Evolutionary conservation across 2,113 vertebrate genomes (phyloP).

Genomic region (Cariama cristata): DNA sequence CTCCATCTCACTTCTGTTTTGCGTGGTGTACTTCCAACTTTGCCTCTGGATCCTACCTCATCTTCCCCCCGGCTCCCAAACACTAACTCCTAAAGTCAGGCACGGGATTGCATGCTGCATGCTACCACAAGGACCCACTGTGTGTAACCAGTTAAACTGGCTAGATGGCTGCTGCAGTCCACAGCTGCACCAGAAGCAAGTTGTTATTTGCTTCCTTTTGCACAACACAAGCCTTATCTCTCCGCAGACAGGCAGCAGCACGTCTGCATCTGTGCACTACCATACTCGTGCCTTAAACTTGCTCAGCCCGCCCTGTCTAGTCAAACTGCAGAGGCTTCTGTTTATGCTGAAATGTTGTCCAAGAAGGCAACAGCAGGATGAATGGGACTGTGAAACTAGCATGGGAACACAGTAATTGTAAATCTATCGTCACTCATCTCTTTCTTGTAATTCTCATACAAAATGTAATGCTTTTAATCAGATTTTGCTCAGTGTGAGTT

Average conservation of each 20-base stretch:
- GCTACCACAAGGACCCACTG: background rate
- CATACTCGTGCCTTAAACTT: background rate
- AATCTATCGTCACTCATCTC: background rate
- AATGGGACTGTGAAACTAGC: background rate
- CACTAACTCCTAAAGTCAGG: background rate
- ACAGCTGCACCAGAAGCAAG: background rate
- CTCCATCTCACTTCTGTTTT: background rate
- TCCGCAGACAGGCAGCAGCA: background rate
- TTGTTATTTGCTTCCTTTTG: conserved; percentile 1
- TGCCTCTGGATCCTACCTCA: background rate
- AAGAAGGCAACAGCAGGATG: background rate
- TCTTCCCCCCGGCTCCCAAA: background rate
- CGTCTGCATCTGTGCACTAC: background rate
- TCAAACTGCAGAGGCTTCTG: background rate
- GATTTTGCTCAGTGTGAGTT: background rate
- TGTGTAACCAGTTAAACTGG: background rate
- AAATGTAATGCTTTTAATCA: background rate
- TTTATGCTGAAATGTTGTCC: background rate
- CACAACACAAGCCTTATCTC: background rate
- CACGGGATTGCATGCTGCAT: background rate
- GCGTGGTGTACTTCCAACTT: background rate
- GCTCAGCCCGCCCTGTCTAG: background rate
- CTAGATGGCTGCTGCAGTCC: background rate
- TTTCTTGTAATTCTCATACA: background rate
- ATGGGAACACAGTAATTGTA: background rate